Evolutionary conservation across 2,797 vertebrate genomes (phyloP), one percentile per base, ranked within the genome.

Genomic region (Chanos chanos): DNA sequence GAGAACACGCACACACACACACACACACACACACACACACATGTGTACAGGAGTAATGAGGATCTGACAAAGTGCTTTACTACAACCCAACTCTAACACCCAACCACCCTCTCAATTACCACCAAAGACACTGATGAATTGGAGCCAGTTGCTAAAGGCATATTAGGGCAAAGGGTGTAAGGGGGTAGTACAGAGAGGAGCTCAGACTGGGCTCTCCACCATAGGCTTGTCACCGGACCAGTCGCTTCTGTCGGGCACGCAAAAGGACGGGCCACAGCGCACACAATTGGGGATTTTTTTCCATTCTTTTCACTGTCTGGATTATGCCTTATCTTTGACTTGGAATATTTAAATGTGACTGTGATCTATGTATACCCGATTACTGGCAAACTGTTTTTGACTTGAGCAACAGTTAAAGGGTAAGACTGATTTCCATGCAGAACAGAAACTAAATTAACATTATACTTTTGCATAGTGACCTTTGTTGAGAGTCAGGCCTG

Each of bases 141-240:
- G 81, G 83, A 77, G 76, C 73, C 87, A 90, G 89, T 91, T 89
- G 87, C 75, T 85, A 70, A 68, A 86, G 84, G 78, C 86, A 83
- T 83, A 86, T 88, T 87, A 85, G 86, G 85, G 85, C 83, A 87
- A 73, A 80, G 81, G 82, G 77, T 78, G 79, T 80, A 77, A 80
- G 74, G 72, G 77, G 72, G 78, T 73, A 71, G 64, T 67, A 77
- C 68, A 72, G 30, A 78, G 69, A 77, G 74, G 37, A 54, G 59
- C 51, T 43, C 67, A 66, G 60, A 61, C 43, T 33, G 31, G 57
- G 51, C 44, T 56, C 68, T 72, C 65, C 62, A 66, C 69, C 75
- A 52, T 73, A 82, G 78, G 73, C 74, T 77, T 71, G 70, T 72
- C 70, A 68, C 56, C 68, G 77, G 75, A 86, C 82, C 78, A 79